These are phyloP conservation scores for Streptopelia turtur DNA, from an alignment of 2,797 vertebrate genomes.

Conservation along the genomic window DNA sequence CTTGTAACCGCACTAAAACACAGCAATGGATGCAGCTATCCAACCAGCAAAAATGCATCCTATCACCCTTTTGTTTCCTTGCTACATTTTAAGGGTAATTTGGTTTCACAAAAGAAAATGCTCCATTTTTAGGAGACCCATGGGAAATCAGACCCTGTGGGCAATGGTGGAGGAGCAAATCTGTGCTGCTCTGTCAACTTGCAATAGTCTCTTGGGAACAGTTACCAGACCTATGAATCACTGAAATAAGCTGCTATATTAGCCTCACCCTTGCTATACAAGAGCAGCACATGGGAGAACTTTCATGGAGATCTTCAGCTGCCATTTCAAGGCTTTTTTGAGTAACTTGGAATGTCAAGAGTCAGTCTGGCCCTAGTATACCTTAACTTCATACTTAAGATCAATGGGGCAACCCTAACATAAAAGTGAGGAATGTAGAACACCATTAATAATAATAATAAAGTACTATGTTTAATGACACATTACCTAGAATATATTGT, in stretches of 20 bases:
- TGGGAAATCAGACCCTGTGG: background rate
- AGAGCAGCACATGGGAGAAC: background rate
- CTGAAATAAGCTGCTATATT: background rate
- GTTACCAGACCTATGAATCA: background rate
- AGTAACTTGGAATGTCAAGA: background rate
- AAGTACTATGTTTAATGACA: background rate
- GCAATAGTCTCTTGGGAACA: background rate
- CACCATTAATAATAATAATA: background rate
- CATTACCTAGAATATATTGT: conserved; percentile 4
- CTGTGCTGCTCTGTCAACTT: background rate
- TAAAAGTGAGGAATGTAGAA: conserved; percentile 27
- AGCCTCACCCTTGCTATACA: background rate
- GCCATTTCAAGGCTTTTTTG: background rate
- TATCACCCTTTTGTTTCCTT: background rate
- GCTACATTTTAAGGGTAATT: background rate
- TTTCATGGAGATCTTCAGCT: background rate
- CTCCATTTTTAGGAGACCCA: background rate
- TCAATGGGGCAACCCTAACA: background rate
- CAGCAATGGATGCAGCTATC: background rate
- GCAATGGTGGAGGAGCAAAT: background rate
- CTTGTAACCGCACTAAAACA: background rate
- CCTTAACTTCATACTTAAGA: conserved; percentile 12
- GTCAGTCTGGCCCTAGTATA: background rate
- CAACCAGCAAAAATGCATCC: background rate
- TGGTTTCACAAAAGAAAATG: background rate